A percentile compares a stretch with the other conserved stretches of the same genome.
These are phyloP conservation scores for Muschampia plurimacula DNA, from an alignment of 2,888 invertebrate species.

Conservation along the genomic window DNA sequence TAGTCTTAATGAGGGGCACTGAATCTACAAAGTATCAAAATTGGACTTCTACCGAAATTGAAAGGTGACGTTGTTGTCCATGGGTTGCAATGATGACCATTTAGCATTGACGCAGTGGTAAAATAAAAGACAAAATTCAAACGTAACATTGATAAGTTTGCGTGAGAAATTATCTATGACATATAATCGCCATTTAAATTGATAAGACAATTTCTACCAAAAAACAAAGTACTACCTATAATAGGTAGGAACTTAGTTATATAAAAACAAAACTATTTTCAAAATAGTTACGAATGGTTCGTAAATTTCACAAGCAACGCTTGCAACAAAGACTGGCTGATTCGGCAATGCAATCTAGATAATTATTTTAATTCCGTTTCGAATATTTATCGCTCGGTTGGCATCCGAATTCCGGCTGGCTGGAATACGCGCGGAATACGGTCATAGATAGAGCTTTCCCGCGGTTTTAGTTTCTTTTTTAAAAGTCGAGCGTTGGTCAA, in stretches of 20 bases:
- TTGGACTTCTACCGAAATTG: too few species aligned
- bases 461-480: constrained; percentile 32
- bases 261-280: constrained; percentile 17
- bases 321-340: constrained; percentile 38
- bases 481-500: constrained; percentile 23
- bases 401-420: constrained; percentile 49
- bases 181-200: too few species aligned
- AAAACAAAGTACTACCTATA: neutral
- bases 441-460: constrained; percentile 39
- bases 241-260: neutral
- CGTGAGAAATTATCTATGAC: too few species aligned
- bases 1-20: too few species aligned
- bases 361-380: constrained; percentile 76
- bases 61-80: too few species aligned
- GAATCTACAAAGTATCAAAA: too few species aligned
- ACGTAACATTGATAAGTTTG: too few species aligned
- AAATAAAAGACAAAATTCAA: too few species aligned
- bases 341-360: constrained; percentile 68
- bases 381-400: constrained; percentile 51
- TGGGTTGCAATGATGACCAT: too few species aligned
- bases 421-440: constrained; percentile 35
- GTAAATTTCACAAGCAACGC: constrained; percentile 32
- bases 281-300: constrained; percentile 16
- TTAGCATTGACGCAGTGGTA: too few species aligned
- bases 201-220: neutral